A percentile compares a stretch with the other conserved stretches of the same genome.
phyloP scores from a whole-genome alignment of 2,888 invertebrate species.

The Tuberolachnus salignus region DNA sequence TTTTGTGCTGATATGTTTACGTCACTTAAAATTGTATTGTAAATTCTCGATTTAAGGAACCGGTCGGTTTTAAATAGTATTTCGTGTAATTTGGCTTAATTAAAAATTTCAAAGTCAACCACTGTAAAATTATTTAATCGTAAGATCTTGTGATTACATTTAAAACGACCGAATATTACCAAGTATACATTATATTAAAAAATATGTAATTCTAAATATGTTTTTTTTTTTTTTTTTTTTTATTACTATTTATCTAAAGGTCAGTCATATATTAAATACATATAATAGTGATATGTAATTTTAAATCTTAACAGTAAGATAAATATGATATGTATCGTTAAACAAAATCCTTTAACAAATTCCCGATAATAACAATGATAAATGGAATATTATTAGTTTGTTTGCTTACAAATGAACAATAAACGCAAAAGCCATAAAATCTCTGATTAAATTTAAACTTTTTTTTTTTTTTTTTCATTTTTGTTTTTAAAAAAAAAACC shows the following conservation, averaged over 20 bases:
- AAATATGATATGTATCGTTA: slow-evolving; percentile 53
- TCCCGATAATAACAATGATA: slow-evolving; percentile 51
- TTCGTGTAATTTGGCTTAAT: slow-evolving; percentile 14
- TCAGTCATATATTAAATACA: slow-evolving; percentile 52
- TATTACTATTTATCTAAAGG: slow-evolving; percentile 39
- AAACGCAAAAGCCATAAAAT: slow-evolving; percentile 54
- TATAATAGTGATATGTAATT: slow-evolving; percentile 46
- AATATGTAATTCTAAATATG: slow-evolving; percentile 43
- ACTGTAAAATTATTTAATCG: slow-evolving; percentile 17
- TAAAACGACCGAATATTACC: slow-evolving; percentile 31
- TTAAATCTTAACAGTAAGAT: slow-evolving; percentile 48
- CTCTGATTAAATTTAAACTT: slow-evolving; percentile 51
- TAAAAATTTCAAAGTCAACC: slow-evolving; percentile 25
- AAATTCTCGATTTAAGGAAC: slow-evolving; percentile 32
- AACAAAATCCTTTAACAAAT: slow-evolving; percentile 48
- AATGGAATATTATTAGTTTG: slow-evolving; percentile 47
- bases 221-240: slow-evolving; percentile 13
- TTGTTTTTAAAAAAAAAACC: slow-evolving; percentile 52
- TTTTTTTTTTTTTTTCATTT: too few relatives aligned
- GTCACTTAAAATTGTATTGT: slow-evolving; percentile 33
- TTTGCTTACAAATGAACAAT: slow-evolving; percentile 31
- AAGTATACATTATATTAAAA: slow-evolving; percentile 31
- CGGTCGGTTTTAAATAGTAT: background rate
- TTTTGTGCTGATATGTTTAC: slow-evolving; percentile 34
- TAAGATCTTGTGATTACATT: background rate